Evolutionary conservation across 2,888 invertebrate genomes (phyloP).

Genomic region (Pyrochroa serraticornis): DNA sequence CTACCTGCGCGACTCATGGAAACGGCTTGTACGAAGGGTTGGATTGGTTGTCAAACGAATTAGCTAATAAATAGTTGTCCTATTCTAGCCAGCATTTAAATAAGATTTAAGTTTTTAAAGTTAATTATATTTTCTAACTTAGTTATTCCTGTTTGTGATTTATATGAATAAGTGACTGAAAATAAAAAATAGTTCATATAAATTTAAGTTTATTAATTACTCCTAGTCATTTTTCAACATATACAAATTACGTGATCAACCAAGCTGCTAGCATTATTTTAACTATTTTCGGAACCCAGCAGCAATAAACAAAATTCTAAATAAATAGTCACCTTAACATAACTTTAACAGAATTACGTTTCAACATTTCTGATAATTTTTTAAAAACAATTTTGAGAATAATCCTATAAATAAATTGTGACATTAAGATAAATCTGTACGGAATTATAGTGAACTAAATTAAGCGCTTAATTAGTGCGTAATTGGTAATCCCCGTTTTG

Average conservation of each 20-base stretch:
- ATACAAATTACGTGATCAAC: too few species aligned
- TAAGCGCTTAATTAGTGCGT: conserved; percentile 76
- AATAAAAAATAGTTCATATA: conserved; percentile 25
- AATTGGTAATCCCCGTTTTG: conserved; percentile 99
- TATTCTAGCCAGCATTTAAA: conserved; percentile 19
- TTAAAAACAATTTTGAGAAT: too few species aligned
- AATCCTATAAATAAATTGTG: too few species aligned
- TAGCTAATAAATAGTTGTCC: conserved; percentile 27
- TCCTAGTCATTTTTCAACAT: neutral
- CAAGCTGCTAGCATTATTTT: too few species aligned
- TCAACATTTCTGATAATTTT: too few species aligned
- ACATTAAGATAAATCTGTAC: too few species aligned
- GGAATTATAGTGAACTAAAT: too few species aligned
- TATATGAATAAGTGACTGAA: conserved; percentile 27
- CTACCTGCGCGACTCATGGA: conserved; percentile 37
- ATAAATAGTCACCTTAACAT: too few species aligned
- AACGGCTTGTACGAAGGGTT: conserved; percentile 39
- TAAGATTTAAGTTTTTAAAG: conserved; percentile 17
- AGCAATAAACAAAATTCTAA: too few species aligned
- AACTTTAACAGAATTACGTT: too few species aligned
- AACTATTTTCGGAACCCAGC: too few species aligned
- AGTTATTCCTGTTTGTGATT: conserved; percentile 30
- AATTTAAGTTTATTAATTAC: neutral
- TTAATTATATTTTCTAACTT: conserved; percentile 27
- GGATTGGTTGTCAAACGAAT: conserved; percentile 40